These are phyloP conservation scores for Papilio demoleus DNA, from an alignment of 2,888 invertebrate species.

Conservation along the genomic window DNA sequence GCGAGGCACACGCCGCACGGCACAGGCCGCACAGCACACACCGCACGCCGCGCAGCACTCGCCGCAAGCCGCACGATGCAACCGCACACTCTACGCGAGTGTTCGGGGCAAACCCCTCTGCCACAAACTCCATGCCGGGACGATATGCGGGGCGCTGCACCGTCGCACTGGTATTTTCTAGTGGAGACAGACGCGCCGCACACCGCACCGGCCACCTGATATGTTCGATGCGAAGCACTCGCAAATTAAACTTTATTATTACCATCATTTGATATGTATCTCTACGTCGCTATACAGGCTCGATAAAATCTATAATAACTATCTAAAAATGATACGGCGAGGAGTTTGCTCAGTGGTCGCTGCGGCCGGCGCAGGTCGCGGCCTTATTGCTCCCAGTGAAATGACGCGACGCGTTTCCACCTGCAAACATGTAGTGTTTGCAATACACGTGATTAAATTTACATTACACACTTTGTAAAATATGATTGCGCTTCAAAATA, in stretches of 20 bases:
- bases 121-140: constrained; percentile 1
- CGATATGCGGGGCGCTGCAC: constrained; percentile 1
- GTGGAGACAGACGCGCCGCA: not conserved
- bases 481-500: not conserved
- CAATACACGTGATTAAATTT: not conserved
- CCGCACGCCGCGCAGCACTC: constrained; percentile 22
- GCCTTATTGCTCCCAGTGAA: not conserved
- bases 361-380: constrained; percentile 13
- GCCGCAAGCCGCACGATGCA: constrained; percentile 13
- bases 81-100: constrained; percentile 17
- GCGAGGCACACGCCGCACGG: constrained; percentile 15
- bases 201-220: constrained; percentile 27
- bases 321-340: constrained; percentile 34
- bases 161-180: constrained; percentile 9
- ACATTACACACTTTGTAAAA: not conserved
- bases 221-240: constrained; percentile 38
- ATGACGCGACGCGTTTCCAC: constrained; percentile 35
- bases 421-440: not conserved
- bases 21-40: not conserved
- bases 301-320: constrained; percentile 40
- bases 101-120: constrained; percentile 22
- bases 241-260: constrained; percentile 37
- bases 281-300: constrained; percentile 40
- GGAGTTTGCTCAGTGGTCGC: constrained; percentile 28
- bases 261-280: constrained; percentile 39